Conservation (phyloP, 2,113 vertebrate species). For the Periophthalmus modestus region DNA sequence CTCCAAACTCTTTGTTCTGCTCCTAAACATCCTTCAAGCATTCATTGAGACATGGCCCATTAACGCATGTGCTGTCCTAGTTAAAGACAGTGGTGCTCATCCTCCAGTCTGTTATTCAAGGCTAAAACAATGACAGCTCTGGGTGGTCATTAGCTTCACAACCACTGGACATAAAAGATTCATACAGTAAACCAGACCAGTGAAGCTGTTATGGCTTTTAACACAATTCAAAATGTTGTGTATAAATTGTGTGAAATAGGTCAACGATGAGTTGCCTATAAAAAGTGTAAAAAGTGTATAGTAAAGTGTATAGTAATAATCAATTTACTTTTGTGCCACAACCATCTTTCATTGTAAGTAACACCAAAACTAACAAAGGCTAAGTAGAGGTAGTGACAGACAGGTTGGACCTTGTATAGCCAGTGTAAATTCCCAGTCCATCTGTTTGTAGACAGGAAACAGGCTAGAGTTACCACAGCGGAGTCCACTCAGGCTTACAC, state of each 20-base stretch:
- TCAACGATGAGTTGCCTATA: not conserved
- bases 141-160: constrained; percentile 58
- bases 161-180: constrained; percentile 31
- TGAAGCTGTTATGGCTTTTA: not conserved
- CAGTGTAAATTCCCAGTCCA: constrained; percentile 28
- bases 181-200: constrained; percentile 28
- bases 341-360: not conserved
- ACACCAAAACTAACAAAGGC: not conserved
- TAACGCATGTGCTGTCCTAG: constrained; percentile 23
- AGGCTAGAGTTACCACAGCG: constrained; percentile 6
- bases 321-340: not conserved
- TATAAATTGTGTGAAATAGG: not conserved
- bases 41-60: constrained; percentile 21
- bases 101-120: constrained; percentile 8
- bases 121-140: constrained; percentile 42
- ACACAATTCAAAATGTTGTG: not conserved
- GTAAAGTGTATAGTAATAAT: not conserved
- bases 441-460: constrained; percentile 40
- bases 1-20: constrained; percentile 42
- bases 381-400: not conserved
- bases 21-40: constrained; percentile 23
- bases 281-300: not conserved
- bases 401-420: constrained; percentile 21
- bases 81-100: constrained; percentile 5
- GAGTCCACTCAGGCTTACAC: constrained; percentile 15